Conservation (phyloP, 2,113 vertebrate genomes). For the Antennarius striatus region DNA sequence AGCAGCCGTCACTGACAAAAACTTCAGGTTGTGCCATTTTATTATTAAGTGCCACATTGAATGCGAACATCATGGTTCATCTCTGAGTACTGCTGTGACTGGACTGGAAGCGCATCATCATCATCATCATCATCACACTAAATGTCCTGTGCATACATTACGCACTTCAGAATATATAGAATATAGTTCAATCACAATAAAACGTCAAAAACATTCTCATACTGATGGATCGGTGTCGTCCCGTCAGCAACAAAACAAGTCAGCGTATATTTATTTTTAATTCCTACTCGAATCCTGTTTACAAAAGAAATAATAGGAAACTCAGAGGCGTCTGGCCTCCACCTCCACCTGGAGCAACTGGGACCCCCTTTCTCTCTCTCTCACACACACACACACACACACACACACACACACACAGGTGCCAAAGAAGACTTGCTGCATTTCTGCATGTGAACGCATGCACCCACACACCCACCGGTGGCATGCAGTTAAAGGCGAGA, state of each 20-base stretch:
- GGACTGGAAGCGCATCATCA: conserved; percentile 43
- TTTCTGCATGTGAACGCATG: conserved; percentile 39
- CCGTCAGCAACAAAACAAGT: conserved; percentile 62
- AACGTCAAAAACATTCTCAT: conserved; percentile 63
- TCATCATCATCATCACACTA: conserved; percentile 40
- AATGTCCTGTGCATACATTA: conserved; percentile 60
- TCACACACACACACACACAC: too few species aligned
- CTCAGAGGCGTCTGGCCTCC: too few species aligned
- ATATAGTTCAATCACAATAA: conserved; percentile 64
- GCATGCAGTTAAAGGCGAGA: conserved; percentile 5
- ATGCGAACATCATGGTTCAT: conserved; percentile 61
- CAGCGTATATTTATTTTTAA: conserved; percentile 34
- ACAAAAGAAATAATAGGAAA: too few species aligned
- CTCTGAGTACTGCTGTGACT: conserved; percentile 56
- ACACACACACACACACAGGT: too few species aligned
- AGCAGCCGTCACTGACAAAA: conserved; percentile 5
- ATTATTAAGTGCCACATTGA: conserved; percentile 74
- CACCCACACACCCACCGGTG: not conserved
- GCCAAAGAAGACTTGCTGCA: conserved; percentile 10
- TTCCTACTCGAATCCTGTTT: conserved; percentile 46
- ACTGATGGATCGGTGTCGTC: conserved; percentile 55
- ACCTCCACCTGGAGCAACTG: too few species aligned
- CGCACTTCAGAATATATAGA: conserved; percentile 56
- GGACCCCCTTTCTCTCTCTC: too few species aligned
- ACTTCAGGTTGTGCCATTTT: conserved; percentile 67